These are phyloP conservation scores for Odontamblyopus lacepedii DNA, from an alignment of 2,797 vertebrate genomes.

Conservation along the genomic window DNA sequence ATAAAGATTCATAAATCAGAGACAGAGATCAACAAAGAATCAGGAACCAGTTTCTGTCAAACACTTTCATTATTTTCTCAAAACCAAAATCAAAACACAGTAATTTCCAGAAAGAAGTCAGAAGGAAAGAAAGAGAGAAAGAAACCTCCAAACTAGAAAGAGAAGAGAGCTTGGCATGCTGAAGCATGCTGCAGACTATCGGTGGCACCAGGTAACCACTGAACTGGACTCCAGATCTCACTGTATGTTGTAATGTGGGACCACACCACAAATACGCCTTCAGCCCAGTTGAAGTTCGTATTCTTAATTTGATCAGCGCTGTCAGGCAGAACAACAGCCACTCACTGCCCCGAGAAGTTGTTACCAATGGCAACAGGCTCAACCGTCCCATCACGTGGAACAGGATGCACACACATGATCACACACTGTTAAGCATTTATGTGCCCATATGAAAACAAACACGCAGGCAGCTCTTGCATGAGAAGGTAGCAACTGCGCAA, in stretches of 20 bases:
- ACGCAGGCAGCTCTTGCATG: constrained; percentile 23
- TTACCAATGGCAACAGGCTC: constrained; percentile 55
- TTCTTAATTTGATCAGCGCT: constrained; percentile 41
- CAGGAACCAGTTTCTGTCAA: constrained; percentile 74
- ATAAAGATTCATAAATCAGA: constrained; percentile 30
- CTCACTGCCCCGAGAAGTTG: constrained; percentile 47
- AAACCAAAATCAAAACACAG: constrained; percentile 78
- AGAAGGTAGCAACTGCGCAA: constrained; percentile 8
- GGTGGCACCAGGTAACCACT: constrained; percentile 47
- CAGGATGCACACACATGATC: constrained; percentile 39
- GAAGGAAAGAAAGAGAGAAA: constrained; percentile 44
- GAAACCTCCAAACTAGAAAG: constrained; percentile 58
- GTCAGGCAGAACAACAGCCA: constrained; percentile 37
- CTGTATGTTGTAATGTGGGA: constrained; percentile 34
- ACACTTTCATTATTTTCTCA: constrained; percentile 85
- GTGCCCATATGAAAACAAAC: constrained; percentile 44
- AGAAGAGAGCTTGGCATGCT: constrained; percentile 69
- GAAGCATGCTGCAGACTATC: constrained; percentile 73
- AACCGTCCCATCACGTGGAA: constrained; percentile 30
- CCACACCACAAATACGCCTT: constrained; percentile 46
- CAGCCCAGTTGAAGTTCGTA: constrained; percentile 50
- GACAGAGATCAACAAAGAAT: constrained; percentile 45
- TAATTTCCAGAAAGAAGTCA: constrained; percentile 62
- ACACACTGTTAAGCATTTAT: constrained; percentile 40
- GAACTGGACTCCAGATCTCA: constrained; percentile 47